Base-by-base conservation (phyloP, 2,797 vertebrate genomes). In the Nyctibius grandis region DNA sequence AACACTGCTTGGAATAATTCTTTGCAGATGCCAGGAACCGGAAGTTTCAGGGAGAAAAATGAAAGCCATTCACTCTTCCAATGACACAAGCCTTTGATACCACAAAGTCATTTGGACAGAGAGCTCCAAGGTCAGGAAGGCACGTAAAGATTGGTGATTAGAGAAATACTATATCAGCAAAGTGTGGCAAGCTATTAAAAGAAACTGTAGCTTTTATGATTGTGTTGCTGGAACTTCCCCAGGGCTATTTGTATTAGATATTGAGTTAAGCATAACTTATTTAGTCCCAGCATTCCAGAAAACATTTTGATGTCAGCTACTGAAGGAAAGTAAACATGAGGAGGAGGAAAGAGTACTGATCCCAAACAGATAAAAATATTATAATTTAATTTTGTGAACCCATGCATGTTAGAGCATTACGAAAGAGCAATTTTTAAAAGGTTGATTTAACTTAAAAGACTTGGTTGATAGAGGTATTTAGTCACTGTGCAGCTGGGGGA, bases 181-280 rank as follows among this genome's bases (percentile, higher is more conserved):
- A 98, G 97, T 98, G 98, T 98, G 98, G 98, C 98, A 97, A 97
- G 98, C 97, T 98, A 98, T 98, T 98, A 98, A 97, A 97, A 98
- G 98, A 98, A 98, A 98, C 98, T 98, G 96, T 97, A 97, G 97
- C 98, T 98, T 98, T 98, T 98, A 98, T 98, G 97, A 98, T 98
- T 98, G 98, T 98, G 97, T 97, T 95, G 96, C 98, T 97, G 97
- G 98, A 98, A 91, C 91, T 98, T 96, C 97, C 98, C 97, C 91
- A 95, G 97, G 98, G 98, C 98, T 98, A 98, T 98, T 98, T 98
- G 95, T 95, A 98, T 98, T 98, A 98, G 98, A 98, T 99, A 99
- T 98, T 98, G 98, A 98, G 98, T 98, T 98, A 99, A 98, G 97
- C 97, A 98, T 98, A 99, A 99, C 98, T 98, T 98, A 98, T 97